A percentile compares a stretch with the other conserved stretches of the same genome.
These are phyloP conservation scores for Burhinus bistriatus DNA, from an alignment of 2,113 vertebrate species.

Conservation along the genomic window DNA sequence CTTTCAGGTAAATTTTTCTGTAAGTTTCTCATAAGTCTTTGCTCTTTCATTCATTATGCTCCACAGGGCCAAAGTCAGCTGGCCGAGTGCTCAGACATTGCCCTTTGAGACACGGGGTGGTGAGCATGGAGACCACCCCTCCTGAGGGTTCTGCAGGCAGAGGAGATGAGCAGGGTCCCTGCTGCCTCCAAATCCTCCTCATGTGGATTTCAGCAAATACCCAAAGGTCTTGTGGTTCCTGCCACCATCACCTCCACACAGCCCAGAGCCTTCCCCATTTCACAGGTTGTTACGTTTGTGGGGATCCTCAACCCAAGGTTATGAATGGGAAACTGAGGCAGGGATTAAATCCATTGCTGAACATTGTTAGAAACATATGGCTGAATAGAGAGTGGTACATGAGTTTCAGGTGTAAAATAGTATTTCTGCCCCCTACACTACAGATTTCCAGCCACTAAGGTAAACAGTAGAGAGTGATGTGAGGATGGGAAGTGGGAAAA, in stretches of 20 bases:
- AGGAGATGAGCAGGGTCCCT: neutral
- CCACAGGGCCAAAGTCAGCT: neutral
- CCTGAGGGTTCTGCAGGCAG: rapidly evolving
- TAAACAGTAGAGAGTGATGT: neutral
- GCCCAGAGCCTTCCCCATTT: neutral
- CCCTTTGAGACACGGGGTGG: rapidly evolving
- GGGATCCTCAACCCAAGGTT: neutral
- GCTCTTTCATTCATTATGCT: neutral
- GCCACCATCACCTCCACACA: neutral
- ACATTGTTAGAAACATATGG: neutral
- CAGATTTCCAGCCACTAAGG: neutral
- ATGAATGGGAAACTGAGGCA: neutral
- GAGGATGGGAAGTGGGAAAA: neutral
- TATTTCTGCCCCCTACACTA: neutral
- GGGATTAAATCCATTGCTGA: neutral
- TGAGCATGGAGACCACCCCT: neutral
- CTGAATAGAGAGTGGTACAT: neutral
- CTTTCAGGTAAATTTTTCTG: neutral
- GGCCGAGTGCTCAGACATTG: rapidly evolving
- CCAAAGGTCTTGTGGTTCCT: neutral
- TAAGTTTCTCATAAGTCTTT: neutral
- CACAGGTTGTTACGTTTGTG: neutral
- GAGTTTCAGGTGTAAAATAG: neutral
- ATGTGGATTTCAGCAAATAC: neutral
- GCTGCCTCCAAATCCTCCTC: neutral